A percentile compares a stretch with the other conserved stretches of the same genome.
Evolutionary conservation across 2,888 invertebrate genomes (phyloP).

Genomic region (Dasysyrphus tricinctus): DNA sequence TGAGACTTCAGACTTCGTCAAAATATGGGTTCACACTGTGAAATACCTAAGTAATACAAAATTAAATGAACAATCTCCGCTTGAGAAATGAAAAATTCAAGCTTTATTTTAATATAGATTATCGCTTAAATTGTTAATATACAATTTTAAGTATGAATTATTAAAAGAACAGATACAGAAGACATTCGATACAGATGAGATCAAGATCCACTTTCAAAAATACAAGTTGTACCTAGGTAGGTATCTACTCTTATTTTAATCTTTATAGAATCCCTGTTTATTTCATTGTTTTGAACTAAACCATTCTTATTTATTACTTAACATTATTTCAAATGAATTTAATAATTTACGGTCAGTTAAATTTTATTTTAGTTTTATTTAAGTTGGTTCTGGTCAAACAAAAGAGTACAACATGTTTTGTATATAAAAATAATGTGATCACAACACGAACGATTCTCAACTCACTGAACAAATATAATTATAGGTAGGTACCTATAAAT

Average conservation of each 20-base stretch:
- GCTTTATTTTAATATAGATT: too few species aligned
- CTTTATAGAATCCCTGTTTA: too few species aligned
- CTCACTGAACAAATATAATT: slow-evolving; percentile 11
- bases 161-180: too few species aligned
- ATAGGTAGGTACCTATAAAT: not conserved
- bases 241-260: too few species aligned
- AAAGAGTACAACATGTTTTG: not conserved
- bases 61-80: too few species aligned
- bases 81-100: too few species aligned
- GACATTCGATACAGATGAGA: not conserved
- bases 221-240: not conserved
- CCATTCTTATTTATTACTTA: not conserved
- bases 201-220: not conserved
- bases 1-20: too few species aligned
- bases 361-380: not conserved
- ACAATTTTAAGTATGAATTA: too few species aligned
- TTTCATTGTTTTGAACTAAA: not conserved
- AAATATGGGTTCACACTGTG: too few species aligned
- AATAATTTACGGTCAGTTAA: slow-evolving; percentile 8
- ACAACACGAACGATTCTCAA: not conserved
- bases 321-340: not conserved
- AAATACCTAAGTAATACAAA: too few species aligned
- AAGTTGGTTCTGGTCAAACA: not conserved
- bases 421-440: not conserved
- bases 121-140: too few species aligned